A percentile compares a stretch with the other conserved stretches of the same genome.
Evolutionary conservation across 1,140 invertebrate species (phyloP).

Genomic region (Macrostomum lignano): DNA sequence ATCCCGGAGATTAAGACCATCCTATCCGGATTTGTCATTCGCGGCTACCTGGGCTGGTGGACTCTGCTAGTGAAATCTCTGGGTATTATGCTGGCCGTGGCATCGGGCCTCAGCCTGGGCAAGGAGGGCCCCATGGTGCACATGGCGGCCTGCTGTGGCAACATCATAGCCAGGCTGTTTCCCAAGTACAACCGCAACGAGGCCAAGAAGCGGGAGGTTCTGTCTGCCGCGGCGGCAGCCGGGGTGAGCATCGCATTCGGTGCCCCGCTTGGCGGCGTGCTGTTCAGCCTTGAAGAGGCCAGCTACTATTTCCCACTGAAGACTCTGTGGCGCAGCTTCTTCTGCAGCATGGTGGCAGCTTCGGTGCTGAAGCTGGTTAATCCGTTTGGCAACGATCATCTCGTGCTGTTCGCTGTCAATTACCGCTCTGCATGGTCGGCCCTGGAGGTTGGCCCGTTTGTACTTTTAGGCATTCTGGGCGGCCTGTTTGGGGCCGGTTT

Average conservation of each 20-base stretch:
- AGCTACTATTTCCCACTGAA: constrained; percentile 97
- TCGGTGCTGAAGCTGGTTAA: constrained; percentile 87
- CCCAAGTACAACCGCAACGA: constrained; percentile 95
- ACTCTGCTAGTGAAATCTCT: constrained; percentile 80
- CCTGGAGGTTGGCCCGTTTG: constrained; percentile 82
- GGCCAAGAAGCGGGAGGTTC: constrained; percentile 74
- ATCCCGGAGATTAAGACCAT: constrained; percentile 66
- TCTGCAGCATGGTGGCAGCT: constrained; percentile 86
- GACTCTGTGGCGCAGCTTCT: constrained; percentile 94
- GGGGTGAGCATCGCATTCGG: constrained; percentile 96
- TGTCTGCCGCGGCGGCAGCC: constrained; percentile 87
- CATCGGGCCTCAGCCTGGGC: constrained; percentile 71
- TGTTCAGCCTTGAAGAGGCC: constrained; percentile 72
- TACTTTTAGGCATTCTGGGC: constrained; percentile 73
- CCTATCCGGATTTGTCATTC: constrained; percentile 88
- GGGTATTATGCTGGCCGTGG: constrained; percentile 45
- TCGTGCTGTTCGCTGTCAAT: constrained; percentile 87
- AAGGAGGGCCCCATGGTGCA: constrained; percentile 99
- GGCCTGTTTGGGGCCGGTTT: constrained; percentile 83
- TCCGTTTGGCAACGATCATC: constrained; percentile 94
- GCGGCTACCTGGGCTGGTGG: constrained; percentile 95
- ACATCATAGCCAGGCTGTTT: constrained; percentile 90
- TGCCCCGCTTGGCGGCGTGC: constrained; percentile 47
- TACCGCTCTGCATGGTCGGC: constrained; percentile 97
- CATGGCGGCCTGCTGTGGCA: constrained; percentile 51